A percentile compares a stretch with the other conserved stretches of the same genome.
Evolutionary conservation across 2,888 invertebrate genomes (phyloP).

Genomic region (Cryptosula pallasiana): DNA sequence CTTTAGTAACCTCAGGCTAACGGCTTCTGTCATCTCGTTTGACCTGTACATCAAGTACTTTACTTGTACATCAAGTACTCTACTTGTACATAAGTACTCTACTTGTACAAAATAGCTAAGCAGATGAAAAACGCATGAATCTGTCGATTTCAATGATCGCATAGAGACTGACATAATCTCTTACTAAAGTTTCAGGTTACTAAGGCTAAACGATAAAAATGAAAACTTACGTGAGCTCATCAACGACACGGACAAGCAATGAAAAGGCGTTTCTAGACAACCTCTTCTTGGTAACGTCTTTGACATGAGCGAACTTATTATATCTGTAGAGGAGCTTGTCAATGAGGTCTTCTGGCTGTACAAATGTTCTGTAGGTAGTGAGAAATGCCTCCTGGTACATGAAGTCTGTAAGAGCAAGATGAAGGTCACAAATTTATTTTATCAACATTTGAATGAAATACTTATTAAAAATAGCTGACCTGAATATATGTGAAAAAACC

Average conservation of each 20-base stretch:
- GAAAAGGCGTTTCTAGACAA: slow-evolving; percentile 83
- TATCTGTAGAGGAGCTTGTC: slow-evolving; percentile 76
- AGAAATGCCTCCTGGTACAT: slow-evolving; percentile 96
- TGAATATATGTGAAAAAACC: too few relatives aligned
- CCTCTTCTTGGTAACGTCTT: slow-evolving; percentile 56
- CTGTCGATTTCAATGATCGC: too few relatives aligned
- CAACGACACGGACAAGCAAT: slow-evolving; percentile 85
- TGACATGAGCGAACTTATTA: slow-evolving; percentile 65
- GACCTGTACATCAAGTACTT: background rate
- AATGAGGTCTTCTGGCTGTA: slow-evolving; percentile 78
- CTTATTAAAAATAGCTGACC: too few relatives aligned
- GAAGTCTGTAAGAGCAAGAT: slow-evolving; percentile 63
- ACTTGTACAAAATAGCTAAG: too few relatives aligned
- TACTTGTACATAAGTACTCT: background rate
- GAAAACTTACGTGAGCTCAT: slow-evolving; percentile 87
- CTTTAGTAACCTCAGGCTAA: slow-evolving; percentile 79
- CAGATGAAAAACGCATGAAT: too few relatives aligned
- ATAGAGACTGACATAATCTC: too few relatives aligned
- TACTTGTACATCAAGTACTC: background rate
- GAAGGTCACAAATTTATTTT: background rate
- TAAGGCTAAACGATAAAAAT: too few relatives aligned
- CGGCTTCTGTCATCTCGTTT: slow-evolving; percentile 73
- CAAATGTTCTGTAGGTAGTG: slow-evolving; percentile 93
- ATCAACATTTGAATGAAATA: background rate
- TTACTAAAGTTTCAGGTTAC: too few relatives aligned